These are phyloP conservation scores for Synanthedon myopaeformis DNA, from an alignment of 2,888 invertebrate genomes.

Conservation along the genomic window DNA sequence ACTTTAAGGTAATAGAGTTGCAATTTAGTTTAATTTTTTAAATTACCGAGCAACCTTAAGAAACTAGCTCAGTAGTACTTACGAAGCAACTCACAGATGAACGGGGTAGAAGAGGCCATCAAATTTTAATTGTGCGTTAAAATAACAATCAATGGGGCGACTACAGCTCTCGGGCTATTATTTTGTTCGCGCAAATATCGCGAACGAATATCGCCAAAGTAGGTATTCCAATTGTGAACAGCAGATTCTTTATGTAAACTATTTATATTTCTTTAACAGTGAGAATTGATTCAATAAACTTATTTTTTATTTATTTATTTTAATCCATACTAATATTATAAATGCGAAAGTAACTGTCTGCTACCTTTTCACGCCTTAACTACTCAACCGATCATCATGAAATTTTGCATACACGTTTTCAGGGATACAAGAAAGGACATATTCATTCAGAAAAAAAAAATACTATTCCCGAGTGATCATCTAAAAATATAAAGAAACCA, in stretches of 20 bases:
- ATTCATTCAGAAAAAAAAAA: no score
- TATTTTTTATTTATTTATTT: no score
- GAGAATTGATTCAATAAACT: slow-evolving; percentile 28
- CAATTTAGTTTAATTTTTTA: slow-evolving; percentile 14
- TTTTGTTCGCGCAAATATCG: slow-evolving; percentile 34
- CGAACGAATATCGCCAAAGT: slow-evolving; percentile 18
- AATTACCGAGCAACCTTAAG: slow-evolving; percentile 3
- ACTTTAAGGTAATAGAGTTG: slow-evolving; percentile 17
- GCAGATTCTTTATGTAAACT: slow-evolving; percentile 13
- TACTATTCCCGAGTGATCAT: no score
- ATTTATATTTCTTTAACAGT: slow-evolving; percentile 31
- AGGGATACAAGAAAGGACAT: no score
- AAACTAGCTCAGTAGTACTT: slow-evolving; percentile 15
- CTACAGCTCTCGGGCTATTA: slow-evolving; percentile 34
- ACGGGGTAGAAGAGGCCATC: slow-evolving; percentile 64
- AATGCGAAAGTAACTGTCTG: no score
- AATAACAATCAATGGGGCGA: slow-evolving; percentile 69
- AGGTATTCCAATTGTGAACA: background rate
- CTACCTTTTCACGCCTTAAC: no score
- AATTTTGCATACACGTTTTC: no score
- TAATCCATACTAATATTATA: no score
- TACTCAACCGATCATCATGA: no score
- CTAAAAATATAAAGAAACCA: no score
- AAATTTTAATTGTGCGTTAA: slow-evolving; percentile 70
- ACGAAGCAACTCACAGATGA: slow-evolving; percentile 55